phyloP scores from a whole-genome alignment of 1,140 invertebrate species.

The Drosophila mojavensis region DNA sequence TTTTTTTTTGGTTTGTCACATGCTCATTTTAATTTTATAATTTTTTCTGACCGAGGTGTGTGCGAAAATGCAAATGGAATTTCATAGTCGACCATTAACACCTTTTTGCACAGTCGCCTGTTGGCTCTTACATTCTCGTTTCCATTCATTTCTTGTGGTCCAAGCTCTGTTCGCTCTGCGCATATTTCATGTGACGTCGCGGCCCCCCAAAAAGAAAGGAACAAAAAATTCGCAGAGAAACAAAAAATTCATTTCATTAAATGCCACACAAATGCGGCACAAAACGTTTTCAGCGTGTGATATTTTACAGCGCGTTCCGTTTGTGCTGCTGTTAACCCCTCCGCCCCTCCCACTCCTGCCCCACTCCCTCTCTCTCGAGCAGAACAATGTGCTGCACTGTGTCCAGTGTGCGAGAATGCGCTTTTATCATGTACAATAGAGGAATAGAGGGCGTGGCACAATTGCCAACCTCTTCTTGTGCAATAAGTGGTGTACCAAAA shows the following conservation, averaged over 20 bases:
- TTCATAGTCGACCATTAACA: slow-evolving; percentile 79
- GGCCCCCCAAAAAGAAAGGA: slow-evolving; percentile 2
- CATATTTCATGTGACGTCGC: slow-evolving; percentile 75
- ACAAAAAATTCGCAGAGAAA: slow-evolving; percentile 9
- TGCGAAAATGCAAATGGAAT: slow-evolving; percentile 74
- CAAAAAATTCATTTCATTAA: slow-evolving; percentile 78
- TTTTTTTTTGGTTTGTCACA: slow-evolving; percentile 7
- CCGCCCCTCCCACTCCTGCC: not conserved
- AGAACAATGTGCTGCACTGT: not conserved
- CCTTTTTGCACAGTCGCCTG: slow-evolving; percentile 65
- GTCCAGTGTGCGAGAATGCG: slow-evolving; percentile 11
- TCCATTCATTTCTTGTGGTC: slow-evolving; percentile 55
- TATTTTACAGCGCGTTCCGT: slow-evolving; percentile 56
- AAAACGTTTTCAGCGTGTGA: slow-evolving; percentile 65
- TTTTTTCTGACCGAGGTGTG: slow-evolving; percentile 44
- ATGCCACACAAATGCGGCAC: slow-evolving; percentile 75
- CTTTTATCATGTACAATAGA: not conserved
- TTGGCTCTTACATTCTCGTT: slow-evolving; percentile 42
- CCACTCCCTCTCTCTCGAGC: too few relatives aligned
- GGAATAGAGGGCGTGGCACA: not conserved
- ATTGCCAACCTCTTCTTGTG: slow-evolving; percentile 1
- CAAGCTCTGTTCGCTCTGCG: slow-evolving; percentile 20
- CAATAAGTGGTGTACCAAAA: not conserved
- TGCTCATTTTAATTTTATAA: slow-evolving; percentile 49
- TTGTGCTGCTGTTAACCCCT: not conserved